These are phyloP conservation scores for Amphipyra tragopoginis DNA, from an alignment of 2,888 invertebrate genomes.

Conservation along the genomic window DNA sequence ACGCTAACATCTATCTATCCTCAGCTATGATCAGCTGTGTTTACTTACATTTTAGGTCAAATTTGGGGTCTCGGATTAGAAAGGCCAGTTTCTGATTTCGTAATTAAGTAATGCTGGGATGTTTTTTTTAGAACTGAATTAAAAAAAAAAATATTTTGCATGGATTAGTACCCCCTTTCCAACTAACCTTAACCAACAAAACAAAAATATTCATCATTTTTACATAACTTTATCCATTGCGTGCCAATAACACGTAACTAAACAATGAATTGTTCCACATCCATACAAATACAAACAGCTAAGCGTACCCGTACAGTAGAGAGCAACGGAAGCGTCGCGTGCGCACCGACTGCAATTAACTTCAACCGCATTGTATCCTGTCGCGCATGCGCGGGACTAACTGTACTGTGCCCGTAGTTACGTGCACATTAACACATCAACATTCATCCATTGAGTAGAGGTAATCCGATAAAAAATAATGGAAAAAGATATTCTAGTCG, in stretches of 20 bases:
- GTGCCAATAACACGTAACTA: conserved; percentile 7
- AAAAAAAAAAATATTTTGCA: no score
- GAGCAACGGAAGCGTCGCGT: conserved; percentile 71
- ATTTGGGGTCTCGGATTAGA: no score
- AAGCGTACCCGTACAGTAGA: conserved; percentile 25
- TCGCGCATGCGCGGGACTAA: conserved; percentile 60
- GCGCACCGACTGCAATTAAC: conserved; percentile 71
- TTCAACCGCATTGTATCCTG: conserved; percentile 76
- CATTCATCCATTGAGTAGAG: conserved; percentile 7
- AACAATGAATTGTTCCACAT: conserved; percentile 18
- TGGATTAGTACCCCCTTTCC: no score
- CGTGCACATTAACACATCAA: conserved; percentile 29
- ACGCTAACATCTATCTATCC: no score
- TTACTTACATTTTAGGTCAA: no score
- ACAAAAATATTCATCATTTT: no score
- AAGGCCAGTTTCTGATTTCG: no score
- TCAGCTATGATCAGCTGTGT: no score
- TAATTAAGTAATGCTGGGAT: no score
- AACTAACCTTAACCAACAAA: no score
- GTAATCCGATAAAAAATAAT: conserved; percentile 6
- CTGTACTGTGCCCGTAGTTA: conserved; percentile 60
- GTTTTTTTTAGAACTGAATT: no score
- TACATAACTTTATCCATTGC: neutral
- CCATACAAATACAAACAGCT: conserved; percentile 9
- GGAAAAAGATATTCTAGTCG: neutral